Base-by-base conservation (phyloP, 2,113 vertebrate genomes). In the Cichladusa arquata region DNA sequence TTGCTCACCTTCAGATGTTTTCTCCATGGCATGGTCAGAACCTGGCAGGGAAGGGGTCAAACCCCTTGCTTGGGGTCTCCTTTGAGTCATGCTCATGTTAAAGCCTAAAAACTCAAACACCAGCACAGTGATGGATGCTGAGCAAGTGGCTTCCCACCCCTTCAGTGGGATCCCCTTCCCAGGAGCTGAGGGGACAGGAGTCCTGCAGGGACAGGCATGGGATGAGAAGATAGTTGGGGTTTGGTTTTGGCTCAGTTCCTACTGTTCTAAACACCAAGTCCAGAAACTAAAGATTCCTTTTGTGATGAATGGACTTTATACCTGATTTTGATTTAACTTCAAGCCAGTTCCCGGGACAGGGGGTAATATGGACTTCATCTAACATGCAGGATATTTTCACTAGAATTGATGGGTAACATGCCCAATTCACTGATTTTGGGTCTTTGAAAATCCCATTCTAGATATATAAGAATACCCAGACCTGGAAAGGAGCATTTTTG, bases 401-500 rank as follows among this genome's bases (percentile, higher is more conserved):
- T 47, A 5, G 2, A 22, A 47, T 2, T 36, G 42, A 22, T 65
- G 28, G 22, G 8, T 34, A 28, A 19, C 0, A 0, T 9, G 8
- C 13, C 26, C 7, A 42, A 3, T 53, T 40, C 23, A 47, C 38
- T 64, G 34, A 47, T 25, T 25, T 16, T 60, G 29, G 17, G 22
- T 15, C 24, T 91, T 48, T 33, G 11, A 25, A 76, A 88, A 91
- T 67, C 40, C 16, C 19, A 61, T 3, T 3, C 7, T 10, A 16
- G 25, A 10, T 57, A 12, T 18, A 6, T 76, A 42, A 2, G 1
- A 47, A 69, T 12, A 44, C 11, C 23, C 42, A 29, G 14, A 70
- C 14, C 8, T 88, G 17, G 38, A 88, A 72, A 64, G 14, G 22
- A 56, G 11, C 6, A 78, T 71, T 88, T 71, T 56, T 86, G 14